Evolutionary conservation across 2,888 invertebrate genomes (phyloP).

Genomic region (Metopia argyrocephala): DNA sequence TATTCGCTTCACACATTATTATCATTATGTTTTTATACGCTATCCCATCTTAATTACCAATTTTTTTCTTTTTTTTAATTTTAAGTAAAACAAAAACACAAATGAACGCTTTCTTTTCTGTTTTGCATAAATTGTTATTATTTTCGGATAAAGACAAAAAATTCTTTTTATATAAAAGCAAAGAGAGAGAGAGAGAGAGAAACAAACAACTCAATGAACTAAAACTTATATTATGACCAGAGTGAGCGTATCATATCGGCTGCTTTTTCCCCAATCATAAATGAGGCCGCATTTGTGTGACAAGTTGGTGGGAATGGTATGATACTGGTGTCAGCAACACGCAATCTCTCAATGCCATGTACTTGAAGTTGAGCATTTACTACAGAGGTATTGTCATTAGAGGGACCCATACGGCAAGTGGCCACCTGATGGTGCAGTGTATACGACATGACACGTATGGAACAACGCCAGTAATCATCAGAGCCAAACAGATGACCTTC

Average conservation of each 20-base stretch:
- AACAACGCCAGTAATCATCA: conserved; percentile 86
- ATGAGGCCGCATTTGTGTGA: conserved; percentile 84
- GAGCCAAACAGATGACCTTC: conserved; percentile 79
- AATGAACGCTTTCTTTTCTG: neutral
- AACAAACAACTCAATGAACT: conserved; percentile 1
- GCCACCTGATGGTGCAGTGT: conserved; percentile 84
- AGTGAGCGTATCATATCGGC: conserved; percentile 82
- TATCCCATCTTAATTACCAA: conserved; percentile 1
- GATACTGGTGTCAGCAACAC: conserved; percentile 85
- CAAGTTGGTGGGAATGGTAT: conserved; percentile 83
- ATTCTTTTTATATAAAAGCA: neutral
- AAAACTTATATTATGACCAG: conserved; percentile 74
- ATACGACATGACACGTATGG: conserved; percentile 81
- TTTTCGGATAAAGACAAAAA: neutral
- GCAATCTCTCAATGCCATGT: conserved; percentile 81
- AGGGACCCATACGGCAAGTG: conserved; percentile 86
- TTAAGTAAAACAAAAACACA: too few species aligned
- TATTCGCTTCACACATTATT: too few species aligned
- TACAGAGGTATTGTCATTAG: conserved; percentile 82
- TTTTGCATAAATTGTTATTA: conserved; percentile 7
- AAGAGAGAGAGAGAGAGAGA: too few species aligned
- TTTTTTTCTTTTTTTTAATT: too few species aligned
- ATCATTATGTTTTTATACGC: too few species aligned
- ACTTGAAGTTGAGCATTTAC: conserved; percentile 83
- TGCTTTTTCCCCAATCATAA: conserved; percentile 86